Conservation (phyloP, 35 echinoderm and acorn worm genomes). For the Acanthaster planci region DNA sequence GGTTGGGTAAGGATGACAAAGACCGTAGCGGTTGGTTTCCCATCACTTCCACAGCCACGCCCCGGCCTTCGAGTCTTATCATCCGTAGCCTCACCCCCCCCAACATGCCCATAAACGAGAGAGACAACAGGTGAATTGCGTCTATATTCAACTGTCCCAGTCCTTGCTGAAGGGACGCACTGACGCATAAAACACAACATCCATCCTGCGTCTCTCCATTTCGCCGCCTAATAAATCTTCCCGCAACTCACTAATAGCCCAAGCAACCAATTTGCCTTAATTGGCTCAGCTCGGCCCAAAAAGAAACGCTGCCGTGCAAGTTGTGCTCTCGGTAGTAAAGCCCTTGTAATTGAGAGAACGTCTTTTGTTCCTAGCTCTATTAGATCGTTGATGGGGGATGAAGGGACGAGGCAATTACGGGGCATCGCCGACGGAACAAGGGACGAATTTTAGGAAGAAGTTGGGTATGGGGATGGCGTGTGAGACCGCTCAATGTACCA, state of each 20-base stretch:
- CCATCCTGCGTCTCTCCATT: not conserved
- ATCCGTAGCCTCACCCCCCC: not conserved
- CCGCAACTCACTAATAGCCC: not conserved
- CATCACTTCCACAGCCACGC: not conserved
- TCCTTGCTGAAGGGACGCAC: not conserved
- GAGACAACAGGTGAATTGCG: constrained; percentile 2
- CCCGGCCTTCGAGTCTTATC: not conserved
- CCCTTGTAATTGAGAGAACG: too few species aligned
- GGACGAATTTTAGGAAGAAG: too few species aligned
- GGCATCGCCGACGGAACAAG: too few species aligned
- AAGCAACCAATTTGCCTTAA: not conserved
- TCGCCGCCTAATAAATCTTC: not conserved
- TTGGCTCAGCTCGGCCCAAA: not conserved
- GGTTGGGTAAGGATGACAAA: not conserved
- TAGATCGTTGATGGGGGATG: too few species aligned
- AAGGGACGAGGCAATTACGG: too few species aligned
- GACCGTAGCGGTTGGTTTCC: not conserved
- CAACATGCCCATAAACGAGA: not conserved
- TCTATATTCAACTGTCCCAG: not conserved
- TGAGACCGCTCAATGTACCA: too few species aligned
- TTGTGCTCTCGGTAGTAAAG: too few species aligned
- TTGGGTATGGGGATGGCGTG: too few species aligned
- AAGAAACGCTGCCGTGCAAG: too few species aligned
- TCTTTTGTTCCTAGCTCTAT: too few species aligned
- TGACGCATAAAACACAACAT: constrained; percentile 14